A percentile compares a stretch with the other conserved stretches of the same genome.
These are phyloP conservation scores for Egretta garzetta DNA, from an alignment of 2,113 vertebrate genomes.

Conservation along the genomic window DNA sequence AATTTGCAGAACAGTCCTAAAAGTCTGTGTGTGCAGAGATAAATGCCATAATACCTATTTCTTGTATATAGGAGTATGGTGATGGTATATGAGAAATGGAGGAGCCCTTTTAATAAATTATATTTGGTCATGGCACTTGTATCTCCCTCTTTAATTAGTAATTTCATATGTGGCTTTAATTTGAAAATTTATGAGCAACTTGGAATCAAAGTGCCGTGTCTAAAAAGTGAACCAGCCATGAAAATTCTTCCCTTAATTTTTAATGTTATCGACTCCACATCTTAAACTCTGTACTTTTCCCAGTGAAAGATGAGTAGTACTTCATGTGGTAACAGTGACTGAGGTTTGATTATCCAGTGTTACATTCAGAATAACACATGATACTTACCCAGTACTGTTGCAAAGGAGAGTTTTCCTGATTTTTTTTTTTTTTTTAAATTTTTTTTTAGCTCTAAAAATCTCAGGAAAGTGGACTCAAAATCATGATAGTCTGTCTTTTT, in stretches of 20 bases:
- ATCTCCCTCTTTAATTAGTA: background rate
- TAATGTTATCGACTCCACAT: rapidly evolving
- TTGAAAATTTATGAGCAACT: background rate
- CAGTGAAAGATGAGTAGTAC: background rate
- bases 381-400: background rate
- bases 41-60: background rate
- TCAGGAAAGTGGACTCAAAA: background rate
- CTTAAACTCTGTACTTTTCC: background rate
- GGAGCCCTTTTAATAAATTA: background rate
- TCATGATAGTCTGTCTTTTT: background rate
- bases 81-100: background rate
- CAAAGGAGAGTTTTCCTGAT: background rate
- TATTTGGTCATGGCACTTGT: background rate
- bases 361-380: background rate
- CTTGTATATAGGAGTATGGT: background rate
- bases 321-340: background rate
- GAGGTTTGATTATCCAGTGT: background rate
- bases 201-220: background rate
- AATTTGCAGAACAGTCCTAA: background rate
- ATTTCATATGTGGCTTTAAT: background rate
- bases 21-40: background rate
- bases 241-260: background rate
- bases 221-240: background rate
- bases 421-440: background rate
- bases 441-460: background rate